Percentiles rank a stretch among this genome's conserved stretches.
These are phyloP conservation scores for Chrysina gloriosa DNA, from an alignment of 2,888 invertebrate genomes.

Conservation along the genomic window DNA sequence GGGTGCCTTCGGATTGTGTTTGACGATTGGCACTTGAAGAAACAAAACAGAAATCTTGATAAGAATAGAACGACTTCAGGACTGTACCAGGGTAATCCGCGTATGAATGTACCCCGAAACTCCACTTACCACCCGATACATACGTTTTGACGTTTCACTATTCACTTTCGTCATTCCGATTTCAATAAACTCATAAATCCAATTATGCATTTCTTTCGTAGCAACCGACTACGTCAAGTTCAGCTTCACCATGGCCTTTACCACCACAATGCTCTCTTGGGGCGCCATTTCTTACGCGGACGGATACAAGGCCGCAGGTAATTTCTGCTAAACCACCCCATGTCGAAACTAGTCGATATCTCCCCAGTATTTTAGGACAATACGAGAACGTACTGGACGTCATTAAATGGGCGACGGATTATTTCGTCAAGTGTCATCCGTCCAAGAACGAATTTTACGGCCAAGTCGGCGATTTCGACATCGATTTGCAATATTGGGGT, in stretches of 20 bases:
- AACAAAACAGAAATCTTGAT: too few species aligned
- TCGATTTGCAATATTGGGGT: constrained; percentile 72
- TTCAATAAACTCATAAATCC: neutral
- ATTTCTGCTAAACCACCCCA: constrained; percentile 12
- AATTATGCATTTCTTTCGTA: constrained; percentile 52
- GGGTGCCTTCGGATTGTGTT: too few species aligned
- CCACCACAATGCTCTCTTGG: constrained; percentile 69
- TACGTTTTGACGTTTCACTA: neutral
- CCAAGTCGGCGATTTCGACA: constrained; percentile 69
- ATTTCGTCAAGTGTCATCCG: constrained; percentile 71
- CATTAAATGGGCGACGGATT: constrained; percentile 72
- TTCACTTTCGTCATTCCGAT: neutral
- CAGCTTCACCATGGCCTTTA: constrained; percentile 69
- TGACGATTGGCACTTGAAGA: too few species aligned
- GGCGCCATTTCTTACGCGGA: constrained; percentile 67
- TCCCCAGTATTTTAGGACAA: constrained; percentile 58
- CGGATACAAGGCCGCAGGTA: constrained; percentile 65
- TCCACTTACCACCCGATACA: too few species aligned
- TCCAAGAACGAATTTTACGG: constrained; percentile 68
- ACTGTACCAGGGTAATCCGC: too few species aligned
- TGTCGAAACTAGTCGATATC: constrained; percentile 1
- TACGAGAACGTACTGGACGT: constrained; percentile 64
- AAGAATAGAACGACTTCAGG: too few species aligned
- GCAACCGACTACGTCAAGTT: constrained; percentile 71
- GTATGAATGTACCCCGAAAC: too few species aligned